These are phyloP conservation scores for Heliconius melpomene DNA, from an alignment of 1,140 invertebrate genomes.

Conservation along the genomic window DNA sequence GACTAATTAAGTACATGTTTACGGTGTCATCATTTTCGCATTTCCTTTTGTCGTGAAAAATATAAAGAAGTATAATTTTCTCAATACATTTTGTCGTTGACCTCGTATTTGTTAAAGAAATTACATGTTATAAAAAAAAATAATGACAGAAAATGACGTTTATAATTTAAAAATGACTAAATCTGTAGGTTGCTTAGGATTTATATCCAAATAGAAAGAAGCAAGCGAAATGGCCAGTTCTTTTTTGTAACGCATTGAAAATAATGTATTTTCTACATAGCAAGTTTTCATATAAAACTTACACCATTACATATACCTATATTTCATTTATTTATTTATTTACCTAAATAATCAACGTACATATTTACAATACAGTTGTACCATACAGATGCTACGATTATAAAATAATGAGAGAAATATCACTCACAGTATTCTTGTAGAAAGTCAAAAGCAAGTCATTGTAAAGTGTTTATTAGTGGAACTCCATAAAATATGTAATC, in stretches of 20 bases:
- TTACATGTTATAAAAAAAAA: neutral
- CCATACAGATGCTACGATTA: too few relatives aligned
- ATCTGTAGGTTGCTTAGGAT: neutral
- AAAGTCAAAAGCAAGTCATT: neutral
- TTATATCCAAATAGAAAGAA: neutral
- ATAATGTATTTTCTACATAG: too few relatives aligned
- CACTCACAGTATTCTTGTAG: neutral
- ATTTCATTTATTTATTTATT: too few relatives aligned
- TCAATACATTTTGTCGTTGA: neutral
- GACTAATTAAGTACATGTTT: conserved; percentile 35
- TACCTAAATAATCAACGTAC: too few relatives aligned
- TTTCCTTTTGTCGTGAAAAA: conserved; percentile 37
- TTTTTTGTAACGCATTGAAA: too few relatives aligned
- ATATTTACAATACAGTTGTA: too few relatives aligned
- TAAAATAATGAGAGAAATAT: too few relatives aligned
- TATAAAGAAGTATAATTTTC: conserved; percentile 6
- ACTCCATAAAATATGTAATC: conserved; percentile 1
- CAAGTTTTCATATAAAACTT: too few relatives aligned
- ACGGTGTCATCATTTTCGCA: conserved; percentile 50
- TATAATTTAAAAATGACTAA: neutral
- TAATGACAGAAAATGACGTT: neutral
- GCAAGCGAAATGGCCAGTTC: neutral
- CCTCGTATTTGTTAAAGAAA: neutral
- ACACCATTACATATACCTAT: too few relatives aligned
- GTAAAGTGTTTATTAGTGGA: conserved; percentile 1